These are phyloP conservation scores for Lasioglossum marginatum DNA, from an alignment of 2,888 invertebrate genomes.

Conservation along the genomic window DNA sequence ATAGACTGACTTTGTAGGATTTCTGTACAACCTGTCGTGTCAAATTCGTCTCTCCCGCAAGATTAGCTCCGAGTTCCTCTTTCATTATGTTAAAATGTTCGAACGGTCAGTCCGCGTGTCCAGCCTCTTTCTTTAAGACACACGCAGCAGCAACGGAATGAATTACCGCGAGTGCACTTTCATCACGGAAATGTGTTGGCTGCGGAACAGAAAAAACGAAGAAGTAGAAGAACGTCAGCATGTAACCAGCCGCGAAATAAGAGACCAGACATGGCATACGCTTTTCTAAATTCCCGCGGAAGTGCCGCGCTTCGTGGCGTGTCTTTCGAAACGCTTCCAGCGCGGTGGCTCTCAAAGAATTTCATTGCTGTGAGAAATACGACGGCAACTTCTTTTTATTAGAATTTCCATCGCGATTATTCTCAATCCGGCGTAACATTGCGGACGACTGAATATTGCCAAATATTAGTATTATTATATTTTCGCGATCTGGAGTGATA, in stretches of 20 bases:
- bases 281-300: slow-evolving; percentile 26
- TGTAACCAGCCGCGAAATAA: slow-evolving; percentile 27
- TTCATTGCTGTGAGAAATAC: neutral
- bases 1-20: neutral
- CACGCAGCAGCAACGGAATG: slow-evolving; percentile 18
- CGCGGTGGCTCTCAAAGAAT: slow-evolving; percentile 14
- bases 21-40: neutral
- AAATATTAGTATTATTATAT: too few relatives aligned
- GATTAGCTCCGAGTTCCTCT: neutral
- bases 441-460: too few relatives aligned
- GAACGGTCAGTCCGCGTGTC: neutral
- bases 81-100: slow-evolving; percentile 31
- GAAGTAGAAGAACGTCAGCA: neutral
- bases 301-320: neutral
- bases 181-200: slow-evolving; percentile 36
- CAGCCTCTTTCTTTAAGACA: neutral
- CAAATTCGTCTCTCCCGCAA: neutral
- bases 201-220: slow-evolving; percentile 1
- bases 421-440: neutral
- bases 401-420: neutral
- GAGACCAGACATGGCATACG: neutral
- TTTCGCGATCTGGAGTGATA: too few relatives aligned
- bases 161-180: slow-evolving; percentile 49
- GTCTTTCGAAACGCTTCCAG: neutral
- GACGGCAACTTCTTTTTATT: neutral